Evolutionary conservation across 2,888 invertebrate species (phyloP).

Genomic region (Sarcophaga variegata): DNA sequence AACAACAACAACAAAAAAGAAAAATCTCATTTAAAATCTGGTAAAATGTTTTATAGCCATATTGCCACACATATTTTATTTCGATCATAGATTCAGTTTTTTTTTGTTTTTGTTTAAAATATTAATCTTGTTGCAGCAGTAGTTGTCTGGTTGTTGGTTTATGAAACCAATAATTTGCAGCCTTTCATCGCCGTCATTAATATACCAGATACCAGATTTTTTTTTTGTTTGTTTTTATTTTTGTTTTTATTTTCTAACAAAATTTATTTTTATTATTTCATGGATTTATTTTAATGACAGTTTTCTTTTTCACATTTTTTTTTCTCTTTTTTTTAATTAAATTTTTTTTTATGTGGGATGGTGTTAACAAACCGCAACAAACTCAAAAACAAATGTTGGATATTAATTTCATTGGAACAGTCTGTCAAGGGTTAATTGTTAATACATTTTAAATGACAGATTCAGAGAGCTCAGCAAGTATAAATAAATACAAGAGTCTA

Average conservation of each 20-base stretch:
- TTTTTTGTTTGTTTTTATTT: slow-evolving; percentile 5
- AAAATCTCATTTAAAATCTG: slow-evolving; percentile 40
- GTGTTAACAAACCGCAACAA: neutral
- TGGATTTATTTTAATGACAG: slow-evolving; percentile 19
- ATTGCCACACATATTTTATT: slow-evolving; percentile 57
- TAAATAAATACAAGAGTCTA: too few relatives aligned
- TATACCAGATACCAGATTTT: neutral
- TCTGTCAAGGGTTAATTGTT: too few relatives aligned
- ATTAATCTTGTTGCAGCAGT: too few relatives aligned
- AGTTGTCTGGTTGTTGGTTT: neutral
- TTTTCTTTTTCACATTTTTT: neutral
- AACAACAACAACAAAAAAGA: neutral
- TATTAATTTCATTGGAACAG: too few relatives aligned
- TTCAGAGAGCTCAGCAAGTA: too few relatives aligned
- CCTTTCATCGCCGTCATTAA: slow-evolving; percentile 54
- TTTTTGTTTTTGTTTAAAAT: neutral
- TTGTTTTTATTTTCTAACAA: neutral
- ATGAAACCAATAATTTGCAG: slow-evolving; percentile 25
- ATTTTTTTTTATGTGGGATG: neutral
- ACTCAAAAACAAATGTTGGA: too few relatives aligned
- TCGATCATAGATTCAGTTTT: neutral
- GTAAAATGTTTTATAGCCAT: slow-evolving; percentile 47
- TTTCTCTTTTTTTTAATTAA: neutral
- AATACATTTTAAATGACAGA: too few relatives aligned
- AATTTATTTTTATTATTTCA: slow-evolving; percentile 34